Percentiles rank a stretch among this genome's conserved stretches.
Evolutionary conservation across 2,797 vertebrate genomes (phyloP).

Genomic region (Macroramphosus scolopax): DNA sequence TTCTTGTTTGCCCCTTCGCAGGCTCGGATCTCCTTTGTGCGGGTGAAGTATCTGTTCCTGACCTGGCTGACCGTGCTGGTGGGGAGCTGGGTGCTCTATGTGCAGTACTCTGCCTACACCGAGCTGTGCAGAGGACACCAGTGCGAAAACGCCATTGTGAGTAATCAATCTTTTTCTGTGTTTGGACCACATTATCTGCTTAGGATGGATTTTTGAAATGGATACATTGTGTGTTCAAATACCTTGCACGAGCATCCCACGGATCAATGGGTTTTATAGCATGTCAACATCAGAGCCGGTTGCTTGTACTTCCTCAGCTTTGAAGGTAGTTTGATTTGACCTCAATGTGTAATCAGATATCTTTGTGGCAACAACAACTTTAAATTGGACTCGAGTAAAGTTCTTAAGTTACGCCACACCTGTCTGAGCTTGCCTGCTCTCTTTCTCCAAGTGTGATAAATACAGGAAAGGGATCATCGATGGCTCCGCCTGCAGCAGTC

Average conservation of each 20-base stretch:
- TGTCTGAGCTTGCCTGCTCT: slow-evolving; percentile 1
- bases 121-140: slow-evolving; percentile 97
- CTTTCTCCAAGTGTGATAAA: slow-evolving; percentile 89
- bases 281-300: background rate
- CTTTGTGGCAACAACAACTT: background rate
- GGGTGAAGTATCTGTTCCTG: slow-evolving; percentile 97
- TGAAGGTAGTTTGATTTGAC: background rate
- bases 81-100: slow-evolving; percentile 97
- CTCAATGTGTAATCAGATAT: background rate
- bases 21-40: slow-evolving; percentile 91
- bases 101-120: slow-evolving; percentile 94
- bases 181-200: background rate
- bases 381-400: background rate
- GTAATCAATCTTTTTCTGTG: slow-evolving; percentile 28
- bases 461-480: slow-evolving; percentile 95
- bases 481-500: slow-evolving; percentile 93
- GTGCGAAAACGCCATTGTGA: slow-evolving; percentile 94
- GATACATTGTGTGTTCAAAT: background rate
- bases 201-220: background rate
- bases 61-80: slow-evolving; percentile 96
- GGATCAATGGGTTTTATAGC: background rate
- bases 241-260: background rate
- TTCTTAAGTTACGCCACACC: background rate
- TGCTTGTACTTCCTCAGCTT: background rate
- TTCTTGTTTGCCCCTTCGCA: slow-evolving; percentile 48